Evolutionary conservation across 1,140 invertebrate genomes (phyloP).

Genomic region (Acromyrmex echinatior): DNA sequence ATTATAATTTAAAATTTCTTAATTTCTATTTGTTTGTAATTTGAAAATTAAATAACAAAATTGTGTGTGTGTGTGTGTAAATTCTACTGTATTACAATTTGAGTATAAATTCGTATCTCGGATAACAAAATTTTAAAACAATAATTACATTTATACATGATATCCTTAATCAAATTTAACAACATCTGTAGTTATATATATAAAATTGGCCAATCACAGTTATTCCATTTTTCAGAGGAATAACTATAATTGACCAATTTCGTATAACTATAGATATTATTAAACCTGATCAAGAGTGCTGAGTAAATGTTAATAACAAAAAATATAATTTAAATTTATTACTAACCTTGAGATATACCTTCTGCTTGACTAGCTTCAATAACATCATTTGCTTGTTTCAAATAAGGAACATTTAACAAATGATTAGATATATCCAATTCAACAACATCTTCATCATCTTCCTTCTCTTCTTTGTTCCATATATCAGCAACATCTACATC

Average conservation of each 20-base stretch:
- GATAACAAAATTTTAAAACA: neutral
- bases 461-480: slow-evolving; percentile 85
- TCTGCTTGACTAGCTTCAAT: slow-evolving; percentile 84
- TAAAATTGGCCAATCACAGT: no score
- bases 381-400: slow-evolving; percentile 86
- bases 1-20: slow-evolving; percentile 1
- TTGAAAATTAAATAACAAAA: neutral
- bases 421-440: slow-evolving; percentile 84
- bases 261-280: no score
- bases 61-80: no score
- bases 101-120: neutral
- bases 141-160: no score
- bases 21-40: neutral
- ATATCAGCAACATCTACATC: slow-evolving; percentile 85
- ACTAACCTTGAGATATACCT: slow-evolving; percentile 85
- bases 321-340: neutral
- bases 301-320: neutral
- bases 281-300: no score
- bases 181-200: no score
- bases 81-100: neutral
- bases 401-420: slow-evolving; percentile 81
- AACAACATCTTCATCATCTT: slow-evolving; percentile 86
- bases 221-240: no score
- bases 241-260: no score
- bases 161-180: no score